Evolutionary conservation across 1,140 invertebrate species (phyloP), one percentile per base, ranked within the genome.

Genomic region (Hylyphantes graminicola): DNA sequence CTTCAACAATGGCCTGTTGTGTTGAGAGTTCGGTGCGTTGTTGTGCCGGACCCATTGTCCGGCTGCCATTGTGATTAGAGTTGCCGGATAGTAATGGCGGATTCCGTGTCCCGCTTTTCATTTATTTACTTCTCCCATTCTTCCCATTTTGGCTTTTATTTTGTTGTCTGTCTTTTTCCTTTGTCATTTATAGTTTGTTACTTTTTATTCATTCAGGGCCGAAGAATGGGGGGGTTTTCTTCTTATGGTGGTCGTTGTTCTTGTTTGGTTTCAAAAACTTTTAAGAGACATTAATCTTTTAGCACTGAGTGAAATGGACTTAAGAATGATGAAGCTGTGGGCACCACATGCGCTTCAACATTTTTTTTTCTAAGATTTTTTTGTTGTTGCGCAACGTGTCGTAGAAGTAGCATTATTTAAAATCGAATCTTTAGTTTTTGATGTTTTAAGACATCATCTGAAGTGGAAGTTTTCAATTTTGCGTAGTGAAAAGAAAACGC

Each of bases 131-230:
- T 81, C 64, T 35, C 35, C 35, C 35, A 35, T 35, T 35, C 35
- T 35, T 35, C 35, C 35, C 61, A 21, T 73, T 15, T 70, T 68
- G 55, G 61, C 78, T 63, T 35, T 63, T 81, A 72, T 80, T 78
- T 78, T 35, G n/a, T 79, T 54, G 35, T 57, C 21, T 17, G 48
- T n/a, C 57, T 63, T 72, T 81, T 81, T 55, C 57, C 53, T 72
- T 81, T 81, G 67, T 81, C 67, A 81, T 79, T 70, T 68, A 50
- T 65, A 79, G 77, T 73, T 81, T 78, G 76, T 65, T 72, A 81
- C 78, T 81, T 81, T 72, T 81, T 81, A 81, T 51, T 79, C 77
- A 79, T 81, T 81, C 78, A 72, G 53, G 68, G 67, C 51, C 65
- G 15, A 53, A 17, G 51, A 78, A 19, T 35, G 35, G 12, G 54